Base-by-base conservation (phyloP, 2,888 invertebrate species). In the Himalopsyche kuldschensis region DNA sequence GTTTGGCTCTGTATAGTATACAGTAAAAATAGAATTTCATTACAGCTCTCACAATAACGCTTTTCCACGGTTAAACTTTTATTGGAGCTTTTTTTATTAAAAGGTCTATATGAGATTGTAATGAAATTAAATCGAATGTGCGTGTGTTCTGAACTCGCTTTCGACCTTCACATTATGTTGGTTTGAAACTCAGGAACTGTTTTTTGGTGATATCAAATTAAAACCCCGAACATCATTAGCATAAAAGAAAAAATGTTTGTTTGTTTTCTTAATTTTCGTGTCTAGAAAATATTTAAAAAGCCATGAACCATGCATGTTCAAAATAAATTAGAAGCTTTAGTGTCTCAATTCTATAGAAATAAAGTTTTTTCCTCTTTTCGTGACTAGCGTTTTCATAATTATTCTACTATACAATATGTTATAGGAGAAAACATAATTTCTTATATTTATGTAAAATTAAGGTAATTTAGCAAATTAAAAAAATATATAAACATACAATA, bases 61-160 rank as follows among this genome's bases (percentile, higher is more conserved):
- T 30, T 69, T 69, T 69, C 69, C 11, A 69, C 69, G 69, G 69
- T 69, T 27, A 27, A 69, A 69, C 69, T 69, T 69, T 69, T 69
- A 69, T 69, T 30, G 27, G 27, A 69, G 69, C 30, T 69, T 69
- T 69, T n/a, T 69, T 69, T 69, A 69, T 69, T 69, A 69, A 69
- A 69, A 69, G 69, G 69, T 69, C 69, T 27, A 27, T 69, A 69
- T 27, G 69, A 69, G 69, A 69, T 15, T 69, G 69, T 69, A 69
- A 69, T 69, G 69, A 69, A 69, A 69, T 69, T 69, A 69, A 69
- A 69, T 69, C 69, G 69, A 69, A 69, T 69, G 69, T 69, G 69
- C 69, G 69, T 69, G 69, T 69, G 27, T 69, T 69, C 10, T 55
- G 24, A 11, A 30, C 69, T 69, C 69, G 15, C 30, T 24, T 69